Base-by-base conservation (phyloP, 2,888 invertebrate genomes). In the Physocephala rufipes region DNA sequence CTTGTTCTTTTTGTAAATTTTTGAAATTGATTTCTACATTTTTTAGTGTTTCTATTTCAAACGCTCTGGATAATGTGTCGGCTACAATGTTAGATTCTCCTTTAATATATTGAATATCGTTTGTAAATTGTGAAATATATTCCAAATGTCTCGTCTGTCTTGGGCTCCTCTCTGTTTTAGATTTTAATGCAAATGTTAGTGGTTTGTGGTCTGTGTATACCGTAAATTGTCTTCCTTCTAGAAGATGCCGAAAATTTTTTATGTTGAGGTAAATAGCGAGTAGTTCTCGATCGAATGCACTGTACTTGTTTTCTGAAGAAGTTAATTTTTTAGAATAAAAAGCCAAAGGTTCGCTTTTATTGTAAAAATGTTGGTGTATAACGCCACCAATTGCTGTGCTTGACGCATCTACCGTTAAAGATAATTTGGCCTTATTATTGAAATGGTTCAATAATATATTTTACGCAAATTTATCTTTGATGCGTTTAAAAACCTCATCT, bases 201-300 rank as follows among this genome's bases (percentile, higher is more conserved):
- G 55, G 55, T 55, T 13, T 55, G n/a, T 55, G 55, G 26, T 55
- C 24, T 13, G 24, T 55, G n/a, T 15, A 59, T 21, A 59, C 30
- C 26, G 59, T 28, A 16, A 59, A 59, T 4, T 28, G 26, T 59
- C 59, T 15, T 59, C 59, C n/a, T 28, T 59, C 28, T 24, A 59
- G 26, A 24, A 28, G 30, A 59, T 28, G n/a, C 16, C 59, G 12
- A 59, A 59, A 59, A 28, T 59, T 12, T 28, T 59, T 59, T 15
- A 16, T 59, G 19, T 49, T 49, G 15, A 49, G 19, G 19, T 53
- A 61, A 28, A 61, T 43, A 43, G 43, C 43, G 12, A 61, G 21
- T 36, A 61, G 61, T 43, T 61, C 61, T 36, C 61, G n/a, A 13
- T 61, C 36, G 19, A 61, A 64, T 64, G 24, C n/a, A 4, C 47